Evolutionary conservation across 2,797 vertebrate genomes (phyloP), one percentile per base, ranked within the genome.

Genomic region (Hydrocynus forskahlii): DNA sequence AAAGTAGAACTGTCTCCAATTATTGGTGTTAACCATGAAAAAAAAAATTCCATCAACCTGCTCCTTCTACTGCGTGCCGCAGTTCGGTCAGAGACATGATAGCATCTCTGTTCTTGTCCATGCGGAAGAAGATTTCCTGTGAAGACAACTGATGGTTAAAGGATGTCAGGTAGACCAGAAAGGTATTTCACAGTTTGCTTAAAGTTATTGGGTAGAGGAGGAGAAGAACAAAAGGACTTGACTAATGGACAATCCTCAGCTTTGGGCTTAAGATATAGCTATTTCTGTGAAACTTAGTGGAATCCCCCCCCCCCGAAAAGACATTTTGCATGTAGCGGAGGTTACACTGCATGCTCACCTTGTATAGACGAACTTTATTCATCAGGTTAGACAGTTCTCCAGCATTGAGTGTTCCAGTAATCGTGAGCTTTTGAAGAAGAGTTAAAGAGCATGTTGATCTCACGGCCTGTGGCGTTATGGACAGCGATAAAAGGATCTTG

Each of bases 351-450:
- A 45, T 40, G 23, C n/a, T 84, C 73, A 87, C 86, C 79, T 87
- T 85, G n/a, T 81, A 78, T 45, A 79, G 59, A 45, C 54, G 21
- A 0, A 23, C 59, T 74, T 52, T 75, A 43, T 60, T 74, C 76
- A 82, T 60, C 17, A 87, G 73, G n/a, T 75, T 23, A 6, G 25
- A 40, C 14, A 80, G 68, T 75, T 87, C 86, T 10, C 21, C 55
- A 4, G 84, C 81, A 81, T 25, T 74, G 0, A 87, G 83, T 12
- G 68, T 85, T 76, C 83, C 86, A 21, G 86, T 85, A 43, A 87
- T 75, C 23, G 78, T 79, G 55, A 77, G 38, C 86, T 87, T 69
- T 23, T 66, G 12, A 1, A 21, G 9, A 25, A 9, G 25, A 19
- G 75, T 85, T 83, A 87, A 85, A 73, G 83, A 74, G 13, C 4